phyloP scores from a whole-genome alignment of 2,888 invertebrate species.

The Eupsilia transversa region DNA sequence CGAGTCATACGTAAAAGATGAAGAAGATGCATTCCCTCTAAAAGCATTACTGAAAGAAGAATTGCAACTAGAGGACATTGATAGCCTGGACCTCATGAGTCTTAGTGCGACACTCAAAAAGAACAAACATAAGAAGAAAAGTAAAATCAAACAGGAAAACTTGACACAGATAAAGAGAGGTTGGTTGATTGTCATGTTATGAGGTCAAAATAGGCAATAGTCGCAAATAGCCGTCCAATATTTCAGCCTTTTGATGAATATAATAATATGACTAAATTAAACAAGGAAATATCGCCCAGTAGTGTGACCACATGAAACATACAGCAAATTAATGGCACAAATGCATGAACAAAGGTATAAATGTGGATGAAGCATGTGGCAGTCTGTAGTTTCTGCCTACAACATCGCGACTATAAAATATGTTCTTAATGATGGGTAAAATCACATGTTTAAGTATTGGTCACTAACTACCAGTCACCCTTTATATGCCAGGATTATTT shows the following conservation, averaged over 20 bases:
- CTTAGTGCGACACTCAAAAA: constrained; percentile 50
- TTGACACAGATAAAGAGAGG: constrained; percentile 20
- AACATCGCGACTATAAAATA: too few relatives aligned
- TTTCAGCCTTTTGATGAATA: not conserved
- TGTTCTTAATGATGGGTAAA: too few relatives aligned
- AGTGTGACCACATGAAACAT: too few relatives aligned
- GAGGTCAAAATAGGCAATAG: too few relatives aligned
- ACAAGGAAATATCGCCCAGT: not conserved
- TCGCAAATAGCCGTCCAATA: not conserved
- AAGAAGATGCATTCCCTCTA: constrained; percentile 69
- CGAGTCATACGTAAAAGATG: constrained; percentile 75
- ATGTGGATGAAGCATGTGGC: too few relatives aligned
- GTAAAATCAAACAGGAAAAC: constrained; percentile 60
- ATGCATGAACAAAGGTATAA: too few relatives aligned
- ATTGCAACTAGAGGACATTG: constrained; percentile 65
- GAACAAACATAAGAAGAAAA: constrained; percentile 58
- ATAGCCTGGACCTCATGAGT: constrained; percentile 63
- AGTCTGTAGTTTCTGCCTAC: too few relatives aligned
- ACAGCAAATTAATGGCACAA: too few relatives aligned
- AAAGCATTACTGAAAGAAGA: constrained; percentile 75
- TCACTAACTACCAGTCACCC: too few relatives aligned
- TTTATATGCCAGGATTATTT: too few relatives aligned
- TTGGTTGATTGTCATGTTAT: too few relatives aligned
- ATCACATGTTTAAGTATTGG: too few relatives aligned
- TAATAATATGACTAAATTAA: not conserved